phyloP scores from a whole-genome alignment of 2,888 invertebrate genomes.

The Apodemia hepburni region DNA sequence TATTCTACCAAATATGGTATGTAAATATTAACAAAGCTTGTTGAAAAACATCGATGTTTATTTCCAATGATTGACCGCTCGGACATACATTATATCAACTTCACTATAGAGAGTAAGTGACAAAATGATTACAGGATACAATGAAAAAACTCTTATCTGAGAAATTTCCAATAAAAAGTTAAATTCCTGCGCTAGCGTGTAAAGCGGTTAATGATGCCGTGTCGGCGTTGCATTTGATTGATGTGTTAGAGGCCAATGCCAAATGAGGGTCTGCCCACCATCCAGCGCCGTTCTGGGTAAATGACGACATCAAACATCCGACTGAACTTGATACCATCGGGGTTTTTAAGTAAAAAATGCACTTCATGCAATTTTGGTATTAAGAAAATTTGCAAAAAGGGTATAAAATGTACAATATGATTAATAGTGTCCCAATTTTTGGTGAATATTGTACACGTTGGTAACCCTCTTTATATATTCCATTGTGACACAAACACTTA shows the following conservation, averaged over 20 bases:
- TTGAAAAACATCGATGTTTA: too few species aligned
- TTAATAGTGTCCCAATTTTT: too few species aligned
- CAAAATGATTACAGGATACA: constrained; percentile 12
- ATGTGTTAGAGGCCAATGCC: constrained; percentile 36
- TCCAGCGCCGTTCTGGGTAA: constrained; percentile 4
- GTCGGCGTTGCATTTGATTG: constrained; percentile 26
- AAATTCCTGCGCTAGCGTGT: constrained; percentile 26
- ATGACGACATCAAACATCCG: constrained; percentile 4
- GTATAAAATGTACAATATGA: background rate
- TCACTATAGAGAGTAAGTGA: background rate
- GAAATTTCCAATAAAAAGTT: constrained; percentile 26
- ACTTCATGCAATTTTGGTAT: constrained; percentile 1
- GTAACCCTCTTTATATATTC: too few species aligned
- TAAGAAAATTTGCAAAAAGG: background rate
- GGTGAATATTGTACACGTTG: too few species aligned
- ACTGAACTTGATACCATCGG: background rate
- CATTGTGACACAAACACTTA: too few species aligned
- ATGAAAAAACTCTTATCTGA: constrained; percentile 21
- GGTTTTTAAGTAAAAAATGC: background rate
- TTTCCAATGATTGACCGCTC: too few species aligned
- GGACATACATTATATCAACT: background rate
- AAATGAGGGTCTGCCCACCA: constrained; percentile 39
- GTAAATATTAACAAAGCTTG: too few species aligned
- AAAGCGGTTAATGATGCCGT: constrained; percentile 27
- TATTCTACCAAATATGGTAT: too few species aligned